Evolutionary conservation across 2,888 invertebrate genomes (phyloP), one percentile per base, ranked within the genome.

Genomic region (Heteromurus nitidus): DNA sequence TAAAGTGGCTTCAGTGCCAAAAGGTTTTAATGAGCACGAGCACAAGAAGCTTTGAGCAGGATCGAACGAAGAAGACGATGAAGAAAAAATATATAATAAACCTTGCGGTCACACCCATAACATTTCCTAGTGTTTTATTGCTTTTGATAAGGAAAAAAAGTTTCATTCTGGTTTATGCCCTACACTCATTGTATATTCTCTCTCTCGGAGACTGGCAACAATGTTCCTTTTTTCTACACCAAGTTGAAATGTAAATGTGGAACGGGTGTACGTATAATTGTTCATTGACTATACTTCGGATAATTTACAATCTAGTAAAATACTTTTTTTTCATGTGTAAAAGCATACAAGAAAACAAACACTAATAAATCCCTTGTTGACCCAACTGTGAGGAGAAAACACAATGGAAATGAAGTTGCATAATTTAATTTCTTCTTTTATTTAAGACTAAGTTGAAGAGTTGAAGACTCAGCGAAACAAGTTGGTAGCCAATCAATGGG

Each of bases 71-170:
- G 47, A 30, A 44, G 64, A n/a, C n/a, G n/a, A n/a, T n/a, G n/a
- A n/a, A n/a, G n/a, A n/a, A n/a, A n/a, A n/a, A n/a, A n/a, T n/a
- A 64, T 50, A 60, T 62, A 77, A 77, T 42, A 64, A 77, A 69
- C 68, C 50, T 53, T 47, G 50, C 65, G 79, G 79, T 79, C 79
- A 79, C 79, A 79, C 79, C 79, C 79, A 79, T 65, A 79, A 65
- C 64, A 77, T 72, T 79, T 79, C 79, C 70, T 72, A 55, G 72
- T 79, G 79, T 79, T 79, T 79, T 79, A 79, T 79, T 70, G 47
- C 79, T 36, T n/a, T 31, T 65, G 79, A 79, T 79, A 79, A 79
- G 72, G 36, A 55, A 64, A 30, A n/a, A n/a, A n/a, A n/a, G n/a
- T n/a, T 72, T 70, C 62, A 62, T 70, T 79, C 79, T 72, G 62